phyloP scores from a whole-genome alignment of 2,797 vertebrate species.

The Ptychadena robeensis region DNA sequence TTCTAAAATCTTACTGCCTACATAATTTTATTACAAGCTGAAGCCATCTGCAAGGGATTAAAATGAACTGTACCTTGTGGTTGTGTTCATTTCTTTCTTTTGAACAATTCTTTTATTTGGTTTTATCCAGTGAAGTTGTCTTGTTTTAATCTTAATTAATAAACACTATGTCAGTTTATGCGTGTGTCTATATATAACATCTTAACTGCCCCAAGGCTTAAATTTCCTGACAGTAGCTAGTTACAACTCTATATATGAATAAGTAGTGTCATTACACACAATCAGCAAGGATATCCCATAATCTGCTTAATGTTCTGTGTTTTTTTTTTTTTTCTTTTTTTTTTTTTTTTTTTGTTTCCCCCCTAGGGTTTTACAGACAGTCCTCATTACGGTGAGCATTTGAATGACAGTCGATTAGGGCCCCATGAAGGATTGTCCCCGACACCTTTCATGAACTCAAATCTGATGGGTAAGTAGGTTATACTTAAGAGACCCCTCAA shows the following conservation, averaged over 20 bases:
- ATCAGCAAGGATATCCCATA: conserved; percentile 83
- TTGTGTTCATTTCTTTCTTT: no score
- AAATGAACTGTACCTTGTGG: no score
- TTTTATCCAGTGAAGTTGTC: no score
- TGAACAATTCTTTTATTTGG: no score
- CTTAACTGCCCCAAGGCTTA: no score
- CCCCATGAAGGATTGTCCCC: conserved; percentile 97
- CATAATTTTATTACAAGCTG: no score
- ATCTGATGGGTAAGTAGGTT: conserved; percentile 97
- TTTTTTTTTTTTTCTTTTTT: conserved; percentile 80
- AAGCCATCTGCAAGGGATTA: no score
- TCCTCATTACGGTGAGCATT: conserved; percentile 97
- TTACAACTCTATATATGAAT: conserved; percentile 79
- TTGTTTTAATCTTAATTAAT: no score
- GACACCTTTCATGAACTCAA: conserved; percentile 98
- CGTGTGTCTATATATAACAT: no score
- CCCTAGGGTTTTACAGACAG: conserved; percentile 95
- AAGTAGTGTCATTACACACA: conserved; percentile 83
- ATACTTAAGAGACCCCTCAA: conserved; percentile 76
- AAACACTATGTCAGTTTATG: no score
- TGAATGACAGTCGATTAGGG: conserved; percentile 99
- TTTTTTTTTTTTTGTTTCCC: conserved; percentile 80
- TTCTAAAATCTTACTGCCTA: no score
- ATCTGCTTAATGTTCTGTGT: conserved; percentile 88
- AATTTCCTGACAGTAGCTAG: conserved; percentile 74